These are phyloP conservation scores for Ornithoptera priamus DNA, from an alignment of 2,888 invertebrate genomes.

Conservation along the genomic window DNA sequence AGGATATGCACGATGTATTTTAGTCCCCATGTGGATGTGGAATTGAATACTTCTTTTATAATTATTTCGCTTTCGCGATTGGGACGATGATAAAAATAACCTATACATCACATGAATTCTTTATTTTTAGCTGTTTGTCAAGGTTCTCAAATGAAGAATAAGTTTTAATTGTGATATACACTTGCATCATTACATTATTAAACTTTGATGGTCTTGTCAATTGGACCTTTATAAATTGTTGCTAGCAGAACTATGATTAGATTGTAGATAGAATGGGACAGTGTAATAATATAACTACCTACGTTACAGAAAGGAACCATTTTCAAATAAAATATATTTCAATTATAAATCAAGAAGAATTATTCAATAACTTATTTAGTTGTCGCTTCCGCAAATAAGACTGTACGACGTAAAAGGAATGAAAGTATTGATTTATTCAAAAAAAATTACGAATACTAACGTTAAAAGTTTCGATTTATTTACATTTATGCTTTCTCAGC, in stretches of 20 bases:
- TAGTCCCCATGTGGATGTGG: conserved; percentile 7
- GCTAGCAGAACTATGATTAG: no score
- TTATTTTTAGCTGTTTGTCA: conserved; percentile 4
- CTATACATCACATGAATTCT: conserved; percentile 1
- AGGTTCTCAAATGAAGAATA: neutral
- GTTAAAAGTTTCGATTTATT: neutral
- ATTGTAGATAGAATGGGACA: no score
- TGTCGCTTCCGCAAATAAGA: no score
- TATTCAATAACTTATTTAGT: no score
- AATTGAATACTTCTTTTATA: conserved; percentile 14
- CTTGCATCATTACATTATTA: neutral
- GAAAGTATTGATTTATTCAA: no score
- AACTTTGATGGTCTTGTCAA: neutral
- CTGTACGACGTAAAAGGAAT: no score
- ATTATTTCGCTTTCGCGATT: conserved; percentile 14
- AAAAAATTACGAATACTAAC: no score
- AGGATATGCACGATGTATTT: conserved; percentile 10
- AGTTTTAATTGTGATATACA: neutral
- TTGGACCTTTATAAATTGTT: neutral
- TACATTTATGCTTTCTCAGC: neutral
- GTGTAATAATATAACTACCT: no score
- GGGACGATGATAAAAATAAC: conserved; percentile 7
- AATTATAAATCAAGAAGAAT: no score
- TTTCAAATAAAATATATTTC: no score
- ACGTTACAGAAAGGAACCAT: no score